Evolutionary conservation across 2,888 invertebrate species (phyloP).

Genomic region (Lottia gigantea): DNA sequence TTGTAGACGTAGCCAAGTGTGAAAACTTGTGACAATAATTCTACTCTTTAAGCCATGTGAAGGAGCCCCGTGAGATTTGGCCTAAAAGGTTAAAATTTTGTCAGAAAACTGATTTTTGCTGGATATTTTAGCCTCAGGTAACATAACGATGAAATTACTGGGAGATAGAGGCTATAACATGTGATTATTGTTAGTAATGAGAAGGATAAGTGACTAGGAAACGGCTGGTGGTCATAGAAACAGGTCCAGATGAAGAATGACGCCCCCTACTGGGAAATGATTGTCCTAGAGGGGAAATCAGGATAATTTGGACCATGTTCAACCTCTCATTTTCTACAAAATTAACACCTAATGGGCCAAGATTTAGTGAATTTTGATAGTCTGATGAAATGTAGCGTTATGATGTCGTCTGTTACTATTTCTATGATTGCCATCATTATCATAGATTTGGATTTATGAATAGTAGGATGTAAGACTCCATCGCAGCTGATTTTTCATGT

Average conservation of each 20-base stretch:
- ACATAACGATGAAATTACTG: too few relatives aligned
- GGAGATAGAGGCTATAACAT: background rate
- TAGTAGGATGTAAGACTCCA: too few relatives aligned
- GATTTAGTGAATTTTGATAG: too few relatives aligned
- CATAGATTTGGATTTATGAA: too few relatives aligned
- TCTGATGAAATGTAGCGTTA: background rate
- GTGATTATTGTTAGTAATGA: background rate
- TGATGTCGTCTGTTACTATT: background rate
- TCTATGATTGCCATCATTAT: background rate
- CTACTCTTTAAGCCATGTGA: too few relatives aligned
- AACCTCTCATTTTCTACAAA: background rate
- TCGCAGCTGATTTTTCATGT: too few relatives aligned
- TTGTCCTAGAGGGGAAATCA: conserved; percentile 7
- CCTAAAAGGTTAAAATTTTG: too few relatives aligned
- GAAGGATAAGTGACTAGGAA: background rate
- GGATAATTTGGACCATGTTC: background rate
- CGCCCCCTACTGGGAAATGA: background rate
- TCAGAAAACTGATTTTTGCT: too few relatives aligned
- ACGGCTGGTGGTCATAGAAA: background rate
- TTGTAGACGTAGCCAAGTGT: too few relatives aligned
- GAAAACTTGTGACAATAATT: too few relatives aligned
- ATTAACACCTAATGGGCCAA: conserved; percentile 6
- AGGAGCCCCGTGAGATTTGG: too few relatives aligned
- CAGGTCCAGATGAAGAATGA: background rate
- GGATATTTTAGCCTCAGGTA: too few relatives aligned